Conservation (phyloP, 2,888 invertebrate species). For the Perdita meconis region DNA sequence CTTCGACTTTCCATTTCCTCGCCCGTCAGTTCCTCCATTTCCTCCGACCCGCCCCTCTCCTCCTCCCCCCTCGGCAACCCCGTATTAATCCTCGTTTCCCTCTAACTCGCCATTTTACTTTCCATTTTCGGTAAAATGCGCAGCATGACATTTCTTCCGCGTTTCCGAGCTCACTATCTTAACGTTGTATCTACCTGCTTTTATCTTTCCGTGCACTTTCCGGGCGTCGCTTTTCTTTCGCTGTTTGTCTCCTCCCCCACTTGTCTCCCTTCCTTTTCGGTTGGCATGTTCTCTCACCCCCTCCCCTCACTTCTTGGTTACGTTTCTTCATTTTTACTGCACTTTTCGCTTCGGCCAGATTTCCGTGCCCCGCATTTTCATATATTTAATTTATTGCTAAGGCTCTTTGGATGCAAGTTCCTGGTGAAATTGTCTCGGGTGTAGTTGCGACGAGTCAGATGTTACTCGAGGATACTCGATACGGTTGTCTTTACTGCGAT, state of each 20-base stretch:
- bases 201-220: constrained; percentile 41
- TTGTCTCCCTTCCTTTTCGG: background rate
- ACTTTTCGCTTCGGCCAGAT: constrained; percentile 2
- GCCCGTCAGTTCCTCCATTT: constrained; percentile 35
- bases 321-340: background rate
- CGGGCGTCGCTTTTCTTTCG: constrained; percentile 13
- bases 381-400: constrained; percentile 10
- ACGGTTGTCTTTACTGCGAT: too few relatives aligned
- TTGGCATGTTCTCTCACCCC: constrained; percentile 5
- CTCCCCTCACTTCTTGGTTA: too few relatives aligned
- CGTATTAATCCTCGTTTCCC: constrained; percentile 47
- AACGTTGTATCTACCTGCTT: constrained; percentile 40
- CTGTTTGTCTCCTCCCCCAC: background rate
- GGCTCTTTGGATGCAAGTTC: background rate
- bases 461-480: too few relatives aligned
- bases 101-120: constrained; percentile 35
- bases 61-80: rapidly evolving
- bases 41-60: background rate
- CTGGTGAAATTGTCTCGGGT: background rate
- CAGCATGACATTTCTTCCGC: constrained; percentile 26
- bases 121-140: constrained; percentile 24
- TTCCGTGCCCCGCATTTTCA: background rate
- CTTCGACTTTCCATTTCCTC: constrained; percentile 47
- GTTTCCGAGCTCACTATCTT: constrained; percentile 28
- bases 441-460: too few relatives aligned